phyloP scores from a whole-genome alignment of 2,113 vertebrate species.

The Maylandia zebra region DNA sequence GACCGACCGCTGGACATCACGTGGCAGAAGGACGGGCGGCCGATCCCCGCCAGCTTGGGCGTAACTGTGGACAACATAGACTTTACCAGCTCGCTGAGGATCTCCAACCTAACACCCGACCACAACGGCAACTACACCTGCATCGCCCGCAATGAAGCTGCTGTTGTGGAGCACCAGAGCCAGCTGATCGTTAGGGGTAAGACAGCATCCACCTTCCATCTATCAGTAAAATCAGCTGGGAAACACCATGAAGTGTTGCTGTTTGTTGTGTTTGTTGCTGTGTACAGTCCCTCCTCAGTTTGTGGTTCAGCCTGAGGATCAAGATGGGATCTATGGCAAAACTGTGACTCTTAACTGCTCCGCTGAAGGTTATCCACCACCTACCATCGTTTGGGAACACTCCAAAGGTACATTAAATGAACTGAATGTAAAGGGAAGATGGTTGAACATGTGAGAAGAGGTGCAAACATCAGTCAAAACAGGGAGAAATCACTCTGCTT shows the following conservation, averaged over 20 bases:
- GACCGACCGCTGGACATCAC: constrained; percentile 96
- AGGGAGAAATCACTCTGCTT: not conserved
- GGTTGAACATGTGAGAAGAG: not conserved
- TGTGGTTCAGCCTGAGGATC: constrained; percentile 94
- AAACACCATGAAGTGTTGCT: not conserved
- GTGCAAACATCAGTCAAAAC: not conserved
- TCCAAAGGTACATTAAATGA: constrained; percentile 82
- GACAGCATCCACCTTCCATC: not conserved
- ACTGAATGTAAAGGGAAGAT: not conserved
- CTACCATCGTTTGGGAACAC: constrained; percentile 97
- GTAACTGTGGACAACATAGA: constrained; percentile 98
- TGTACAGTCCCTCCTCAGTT: constrained; percentile 91
- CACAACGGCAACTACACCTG: constrained; percentile 99
- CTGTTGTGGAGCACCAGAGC: constrained; percentile 92
- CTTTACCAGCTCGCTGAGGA: constrained; percentile 94
- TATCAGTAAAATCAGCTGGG: not conserved
- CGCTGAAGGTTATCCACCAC: constrained; percentile 93
- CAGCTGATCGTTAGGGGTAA: constrained; percentile 95
- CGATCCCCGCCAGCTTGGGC: constrained; percentile 87
- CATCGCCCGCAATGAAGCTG: constrained; percentile 94
- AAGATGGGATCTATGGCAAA: constrained; percentile 96
- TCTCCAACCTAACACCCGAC: constrained; percentile 92
- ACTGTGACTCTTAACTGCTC: constrained; percentile 97
- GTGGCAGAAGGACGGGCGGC: constrained; percentile 97
- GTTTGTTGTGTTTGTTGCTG: not conserved